Conservation (phyloP, 2,113 vertebrate genomes). For the Ondatra zibethicus region DNA sequence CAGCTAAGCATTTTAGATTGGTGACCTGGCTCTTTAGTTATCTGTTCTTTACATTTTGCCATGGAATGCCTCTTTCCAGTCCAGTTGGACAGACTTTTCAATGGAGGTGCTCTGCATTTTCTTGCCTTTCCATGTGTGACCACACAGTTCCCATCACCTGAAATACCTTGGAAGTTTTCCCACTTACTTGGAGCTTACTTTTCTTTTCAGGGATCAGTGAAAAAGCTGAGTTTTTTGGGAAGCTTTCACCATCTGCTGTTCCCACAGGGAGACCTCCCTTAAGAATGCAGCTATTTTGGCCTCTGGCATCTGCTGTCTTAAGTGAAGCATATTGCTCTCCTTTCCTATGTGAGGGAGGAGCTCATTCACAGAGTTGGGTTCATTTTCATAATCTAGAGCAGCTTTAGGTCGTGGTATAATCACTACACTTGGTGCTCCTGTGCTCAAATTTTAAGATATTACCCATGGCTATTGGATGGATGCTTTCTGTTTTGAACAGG, state of each 20-base stretch:
- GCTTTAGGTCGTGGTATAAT: slow-evolving; percentile 21
- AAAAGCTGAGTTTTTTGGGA: not conserved
- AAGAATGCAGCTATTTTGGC: not conserved
- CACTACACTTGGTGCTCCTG: not conserved
- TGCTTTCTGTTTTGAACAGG: slow-evolving; percentile 31
- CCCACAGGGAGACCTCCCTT: not conserved
- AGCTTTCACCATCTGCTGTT: not conserved
- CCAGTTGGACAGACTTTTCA: not conserved
- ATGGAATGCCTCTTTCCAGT: not conserved
- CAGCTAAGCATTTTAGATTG: not conserved
- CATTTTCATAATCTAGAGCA: slow-evolving; percentile 7
- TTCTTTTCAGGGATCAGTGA: not conserved
- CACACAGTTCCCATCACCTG: not conserved
- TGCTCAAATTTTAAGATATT: not conserved
- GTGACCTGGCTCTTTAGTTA: not conserved
- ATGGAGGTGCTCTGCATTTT: not conserved
- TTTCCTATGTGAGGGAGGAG: not conserved
- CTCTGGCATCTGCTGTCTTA: not conserved
- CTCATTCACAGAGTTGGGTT: not conserved
- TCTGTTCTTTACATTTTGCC: not conserved
- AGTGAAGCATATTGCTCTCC: not conserved
- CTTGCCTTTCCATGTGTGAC: not conserved
- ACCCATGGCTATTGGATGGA: not conserved
- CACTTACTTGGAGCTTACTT: not conserved
- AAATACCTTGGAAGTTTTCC: not conserved